Percentiles rank a stretch among this genome's conserved stretches.
phyloP scores from a whole-genome alignment of 53 echinoderm and acorn worm genomes.

The Hippasteria phrygiana region DNA sequence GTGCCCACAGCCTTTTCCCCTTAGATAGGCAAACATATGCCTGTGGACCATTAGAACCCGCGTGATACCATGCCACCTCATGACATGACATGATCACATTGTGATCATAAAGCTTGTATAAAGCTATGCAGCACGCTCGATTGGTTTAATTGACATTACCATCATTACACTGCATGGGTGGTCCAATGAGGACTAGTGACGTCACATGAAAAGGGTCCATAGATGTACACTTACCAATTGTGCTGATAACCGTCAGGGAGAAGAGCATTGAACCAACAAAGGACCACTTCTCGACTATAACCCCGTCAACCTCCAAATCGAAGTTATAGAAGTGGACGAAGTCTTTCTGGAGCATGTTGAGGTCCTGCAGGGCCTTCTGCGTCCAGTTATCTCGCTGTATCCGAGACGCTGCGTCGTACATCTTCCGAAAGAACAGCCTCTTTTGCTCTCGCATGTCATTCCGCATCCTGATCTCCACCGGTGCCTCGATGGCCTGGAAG shows the following conservation, averaged over 20 bases:
- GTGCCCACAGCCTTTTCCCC: too few species aligned
- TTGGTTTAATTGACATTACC: too few species aligned
- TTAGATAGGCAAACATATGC: too few species aligned
- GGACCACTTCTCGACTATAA: constrained; percentile 77
- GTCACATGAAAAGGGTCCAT: too few species aligned
- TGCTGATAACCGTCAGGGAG: constrained; percentile 94
- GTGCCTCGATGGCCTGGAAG: constrained; percentile 81
- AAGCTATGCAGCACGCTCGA: too few species aligned
- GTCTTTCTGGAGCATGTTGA: constrained; percentile 68
- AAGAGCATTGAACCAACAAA: constrained; percentile 97
- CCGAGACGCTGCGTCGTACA: constrained; percentile 55
- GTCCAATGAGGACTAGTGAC: too few species aligned
- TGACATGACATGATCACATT: too few species aligned
- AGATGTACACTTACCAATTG: constrained; percentile 88
- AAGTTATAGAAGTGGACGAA: constrained; percentile 75
- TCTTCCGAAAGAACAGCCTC: constrained; percentile 63
- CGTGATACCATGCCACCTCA: too few species aligned
- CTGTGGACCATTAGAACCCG: too few species aligned
- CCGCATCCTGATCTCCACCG: constrained; percentile 70
- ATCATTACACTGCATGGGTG: too few species aligned
- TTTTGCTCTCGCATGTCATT: constrained; percentile 66
- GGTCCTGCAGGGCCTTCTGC: constrained; percentile 58
- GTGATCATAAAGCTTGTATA: too few species aligned
- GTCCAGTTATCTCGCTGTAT: constrained; percentile 75
- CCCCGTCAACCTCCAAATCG: constrained; percentile 60